Base-by-base conservation (phyloP, 1,140 invertebrate genomes). In the Vollenhovia emeryi region DNA sequence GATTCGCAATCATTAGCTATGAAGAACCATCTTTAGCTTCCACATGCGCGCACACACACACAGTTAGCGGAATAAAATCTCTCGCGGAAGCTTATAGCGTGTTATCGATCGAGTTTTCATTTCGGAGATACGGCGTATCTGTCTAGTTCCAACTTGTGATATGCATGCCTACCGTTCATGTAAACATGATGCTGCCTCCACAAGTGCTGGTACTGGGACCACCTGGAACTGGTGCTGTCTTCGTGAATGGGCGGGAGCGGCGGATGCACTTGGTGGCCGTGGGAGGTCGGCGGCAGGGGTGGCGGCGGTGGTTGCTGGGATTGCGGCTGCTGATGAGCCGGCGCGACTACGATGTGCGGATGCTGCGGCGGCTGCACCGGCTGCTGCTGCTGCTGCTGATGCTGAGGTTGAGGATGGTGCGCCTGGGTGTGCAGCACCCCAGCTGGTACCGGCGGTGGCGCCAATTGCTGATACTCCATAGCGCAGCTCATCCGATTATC, bases 101-200 rank as follows among this genome's bases (percentile, higher is more conserved):
- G 6, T 21, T 40, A 55, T 36, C 69, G 48, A 60, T 64, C 18
- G 3, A 52, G n/a, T 21, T 43, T 11, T 30, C 18, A 24, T 21
- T 76, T 75, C n/a, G 21, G 8, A 13, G 36, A n/a, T n/a, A 40
- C 55, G 11, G 4, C 15, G 33, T 43, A 30, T 76, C 52, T 60
- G 36, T 75, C 21, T 75, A 40, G 15, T n/a, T 30, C 24, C 6
- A 24, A n/a, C 4, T 18, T 24, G 71, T 7, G 24, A 71, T 71
- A 27, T 18, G 24, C 50, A 6, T 45, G 66, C 89, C 87, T 95
- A 96, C 95, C 95, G 90, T 95, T 95, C 79, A 96, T 95, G 85
- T 95, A 95, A 89, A 95, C 95, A 71, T 95, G 95, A 80, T 96
- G 95, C 87, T 96, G 95, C 50, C 95, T 86, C 95, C 95, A 96